A percentile compares a stretch with the other conserved stretches of the same genome.
Conservation (phyloP, 2,888 invertebrate genomes). For the Lasioglossum leucozonium region DNA sequence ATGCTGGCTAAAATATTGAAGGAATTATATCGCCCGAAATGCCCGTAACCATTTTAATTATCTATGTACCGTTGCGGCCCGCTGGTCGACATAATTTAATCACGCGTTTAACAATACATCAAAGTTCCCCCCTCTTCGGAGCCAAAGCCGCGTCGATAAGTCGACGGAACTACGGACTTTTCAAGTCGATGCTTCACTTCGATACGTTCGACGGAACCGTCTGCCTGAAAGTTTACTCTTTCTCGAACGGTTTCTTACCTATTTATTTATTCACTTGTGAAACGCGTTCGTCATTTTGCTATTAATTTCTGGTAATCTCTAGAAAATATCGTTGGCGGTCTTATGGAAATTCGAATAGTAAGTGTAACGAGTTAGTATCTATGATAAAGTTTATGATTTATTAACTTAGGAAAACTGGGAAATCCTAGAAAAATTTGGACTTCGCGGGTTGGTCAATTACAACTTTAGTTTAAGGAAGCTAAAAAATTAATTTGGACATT, state of each 20-base stretch:
- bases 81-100: slow-evolving; percentile 23
- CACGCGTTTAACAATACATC: slow-evolving; percentile 10
- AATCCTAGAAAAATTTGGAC: not conserved
- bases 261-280: not conserved
- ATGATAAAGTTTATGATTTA: no score
- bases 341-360: no score
- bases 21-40: slow-evolving; percentile 79
- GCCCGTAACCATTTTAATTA: slow-evolving; percentile 76
- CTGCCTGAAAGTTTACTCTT: not conserved
- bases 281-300: not conserved
- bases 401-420: not conserved
- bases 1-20: slow-evolving; percentile 78
- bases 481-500: not conserved
- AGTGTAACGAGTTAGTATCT: no score
- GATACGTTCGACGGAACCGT: not conserved
- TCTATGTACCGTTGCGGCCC: slow-evolving; percentile 40
- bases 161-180: not conserved
- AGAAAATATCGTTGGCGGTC: not conserved
- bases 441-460: no score
- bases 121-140: not conserved
- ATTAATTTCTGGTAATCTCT: not conserved
- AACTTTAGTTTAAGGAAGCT: no score
- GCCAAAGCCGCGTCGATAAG: not conserved
- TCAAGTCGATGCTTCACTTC: not conserved
- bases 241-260: not conserved